phyloP scores from a whole-genome alignment of 2,113 vertebrate genomes.

The Clarias gariepinus region DNA sequence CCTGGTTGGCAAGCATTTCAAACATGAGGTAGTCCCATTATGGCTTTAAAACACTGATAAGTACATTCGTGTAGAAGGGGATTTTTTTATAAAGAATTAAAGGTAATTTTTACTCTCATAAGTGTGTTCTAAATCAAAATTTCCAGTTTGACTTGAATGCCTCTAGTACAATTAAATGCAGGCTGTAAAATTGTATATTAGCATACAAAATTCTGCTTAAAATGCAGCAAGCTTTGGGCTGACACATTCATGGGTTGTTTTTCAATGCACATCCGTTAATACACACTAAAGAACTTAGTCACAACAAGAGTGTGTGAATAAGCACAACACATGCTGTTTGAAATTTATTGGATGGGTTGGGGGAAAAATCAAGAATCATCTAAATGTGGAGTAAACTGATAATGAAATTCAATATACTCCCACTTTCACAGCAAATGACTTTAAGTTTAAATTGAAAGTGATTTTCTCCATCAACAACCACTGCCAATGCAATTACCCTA shows the following conservation, averaged over 20 bases:
- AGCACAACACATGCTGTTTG: neutral
- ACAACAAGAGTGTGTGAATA: neutral
- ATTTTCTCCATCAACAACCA: neutral
- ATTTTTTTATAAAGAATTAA: too few species aligned
- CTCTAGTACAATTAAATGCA: constrained; percentile 5
- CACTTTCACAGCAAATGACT: neutral
- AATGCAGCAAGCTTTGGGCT: constrained; percentile 27
- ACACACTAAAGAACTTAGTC: constrained; percentile 22
- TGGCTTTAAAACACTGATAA: too few species aligned
- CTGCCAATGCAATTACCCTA: neutral
- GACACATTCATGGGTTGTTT: constrained; percentile 22
- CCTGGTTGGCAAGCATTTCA: too few species aligned
- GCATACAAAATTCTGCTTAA: constrained; percentile 17
- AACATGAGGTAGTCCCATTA: too few species aligned
- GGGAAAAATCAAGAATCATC: too few species aligned
- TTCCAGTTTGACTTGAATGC: too few species aligned
- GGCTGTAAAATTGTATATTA: constrained; percentile 35
- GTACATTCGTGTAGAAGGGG: too few species aligned
- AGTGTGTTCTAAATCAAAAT: too few species aligned
- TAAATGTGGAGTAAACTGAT: neutral
- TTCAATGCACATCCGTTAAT: constrained; percentile 11
- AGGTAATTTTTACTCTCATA: too few species aligned
- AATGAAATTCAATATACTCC: neutral
- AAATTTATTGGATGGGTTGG: too few species aligned
- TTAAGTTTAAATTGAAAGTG: too few species aligned